phyloP scores from a whole-genome alignment of 30 jellyfish, hydroid and myxozoan species.

The Aurelia aurita region DNA sequence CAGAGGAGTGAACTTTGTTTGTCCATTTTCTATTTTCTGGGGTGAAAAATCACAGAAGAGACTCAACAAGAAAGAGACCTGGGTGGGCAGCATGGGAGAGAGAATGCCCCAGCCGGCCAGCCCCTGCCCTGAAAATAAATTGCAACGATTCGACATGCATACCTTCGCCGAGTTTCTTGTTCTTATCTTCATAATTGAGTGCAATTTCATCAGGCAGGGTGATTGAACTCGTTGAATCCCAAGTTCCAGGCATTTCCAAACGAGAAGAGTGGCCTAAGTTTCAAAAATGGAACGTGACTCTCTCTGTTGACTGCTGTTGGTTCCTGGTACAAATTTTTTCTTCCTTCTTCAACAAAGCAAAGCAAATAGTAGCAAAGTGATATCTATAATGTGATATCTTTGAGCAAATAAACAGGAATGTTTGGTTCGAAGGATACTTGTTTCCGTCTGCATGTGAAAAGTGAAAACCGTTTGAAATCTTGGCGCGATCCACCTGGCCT shows the following conservation, averaged over 20 bases:
- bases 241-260: slow-evolving; percentile 56
- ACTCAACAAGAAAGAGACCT: too few relatives aligned
- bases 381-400: too few relatives aligned
- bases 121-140: too few relatives aligned
- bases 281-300: neutral
- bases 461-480: slow-evolving; percentile 19
- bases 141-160: too few relatives aligned
- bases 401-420: slow-evolving; percentile 19
- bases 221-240: slow-evolving; percentile 34
- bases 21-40: too few relatives aligned
- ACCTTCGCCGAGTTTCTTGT: slow-evolving; percentile 95
- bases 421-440: neutral
- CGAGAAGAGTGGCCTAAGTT: neutral
- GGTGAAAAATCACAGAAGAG: too few relatives aligned
- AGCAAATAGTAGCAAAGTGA: neutral
- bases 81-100: too few relatives aligned
- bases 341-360: neutral
- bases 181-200: slow-evolving; percentile 67
- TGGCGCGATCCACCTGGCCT: slow-evolving; percentile 90
- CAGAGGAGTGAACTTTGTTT: too few relatives aligned
- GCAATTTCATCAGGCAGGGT: slow-evolving; percentile 79
- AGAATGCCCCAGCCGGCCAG: too few relatives aligned
- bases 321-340: neutral
- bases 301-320: neutral
- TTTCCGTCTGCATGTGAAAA: neutral